These are phyloP conservation scores for Eulimnadia texana DNA, from an alignment of 1,140 invertebrate genomes.

Conservation along the genomic window DNA sequence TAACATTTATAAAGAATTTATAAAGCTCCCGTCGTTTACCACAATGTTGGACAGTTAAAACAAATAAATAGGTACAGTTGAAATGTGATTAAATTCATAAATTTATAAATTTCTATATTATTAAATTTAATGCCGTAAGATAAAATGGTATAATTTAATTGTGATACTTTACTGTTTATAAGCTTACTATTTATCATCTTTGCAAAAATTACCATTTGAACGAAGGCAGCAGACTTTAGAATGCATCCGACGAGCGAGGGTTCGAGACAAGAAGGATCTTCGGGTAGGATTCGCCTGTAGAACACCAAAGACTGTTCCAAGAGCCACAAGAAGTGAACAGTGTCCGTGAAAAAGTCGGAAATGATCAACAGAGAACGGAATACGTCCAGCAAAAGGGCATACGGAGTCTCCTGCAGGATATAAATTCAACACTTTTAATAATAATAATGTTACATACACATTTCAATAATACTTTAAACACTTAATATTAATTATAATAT, in stretches of 20 bases:
- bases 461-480: too few relatives aligned
- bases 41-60: not conserved
- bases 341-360: constrained; percentile 55
- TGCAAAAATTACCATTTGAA: not conserved
- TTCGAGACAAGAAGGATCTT: constrained; percentile 33
- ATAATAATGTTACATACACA: too few relatives aligned
- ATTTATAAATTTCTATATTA: too few relatives aligned
- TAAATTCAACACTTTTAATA: too few relatives aligned
- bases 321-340: constrained; percentile 56
- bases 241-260: constrained; percentile 6
- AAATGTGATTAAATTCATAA: too few relatives aligned
- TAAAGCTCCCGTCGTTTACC: constrained; percentile 1
- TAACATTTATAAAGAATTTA: too few relatives aligned
- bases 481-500: too few relatives aligned
- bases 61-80: too few relatives aligned
- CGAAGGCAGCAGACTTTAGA: constrained; percentile 9
- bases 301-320: constrained; percentile 47
- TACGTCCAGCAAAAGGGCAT: constrained; percentile 47
- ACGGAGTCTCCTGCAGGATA: constrained; percentile 31
- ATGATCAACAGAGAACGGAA: constrained; percentile 48
- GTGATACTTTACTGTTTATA: too few relatives aligned
- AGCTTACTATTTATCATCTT: too few relatives aligned
- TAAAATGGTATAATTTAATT: too few relatives aligned
- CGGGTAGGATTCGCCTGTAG: constrained; percentile 40
- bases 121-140: too few relatives aligned